Evolutionary conservation across 1,140 invertebrate genomes (phyloP), one percentile per base, ranked within the genome.

Genomic region (Listronotus bonariensis): DNA sequence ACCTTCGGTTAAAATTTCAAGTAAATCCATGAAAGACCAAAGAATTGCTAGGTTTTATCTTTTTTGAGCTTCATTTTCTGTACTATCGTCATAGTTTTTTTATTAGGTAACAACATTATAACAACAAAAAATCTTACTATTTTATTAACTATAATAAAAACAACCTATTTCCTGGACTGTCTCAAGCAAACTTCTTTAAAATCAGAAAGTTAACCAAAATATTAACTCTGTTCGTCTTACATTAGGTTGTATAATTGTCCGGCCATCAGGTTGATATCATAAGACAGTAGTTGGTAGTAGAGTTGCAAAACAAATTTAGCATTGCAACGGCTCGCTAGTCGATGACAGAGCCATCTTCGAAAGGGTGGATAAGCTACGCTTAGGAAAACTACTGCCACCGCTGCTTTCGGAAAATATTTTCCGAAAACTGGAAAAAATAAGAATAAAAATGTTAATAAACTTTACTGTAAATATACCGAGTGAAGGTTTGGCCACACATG

Each of bases 301-400:
- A 11, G 26, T 36, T 36, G 18, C 18, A 15, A 42, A 43, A 14
- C 9, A 10, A 52, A n/a, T 75, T 77, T 36, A 36, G 8, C 11
- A 78, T 41, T 76, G 71, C 53, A 77, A 64, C 65, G 76, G 75
- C 53, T 78, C 81, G 63, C 76, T 78, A 75, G 80, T 80, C 68
- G 80, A 82, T 63, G 87, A 87, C 20, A 88, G 78, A 65, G 86
- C 85, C 86, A 88, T 87, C 79, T 88, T 89, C 66, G 87, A 87
- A 63, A 89, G 82, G 72, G 87, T 87, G 68, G 87, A 87, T 74
- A 89, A 80, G 80, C 86, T 88, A 82, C 86, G 83, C 74, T 87
- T 84, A 70, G 86, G 87, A 79, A 87, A 88, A 76, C 80, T 86
- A 65, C 82, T 79, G 48, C 86, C 82, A 72, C 80, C 80, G 66